A percentile compares a stretch with the other conserved stretches of the same genome.
phyloP scores from a whole-genome alignment of 2,888 invertebrate species.

The Anticlea derivata region DNA sequence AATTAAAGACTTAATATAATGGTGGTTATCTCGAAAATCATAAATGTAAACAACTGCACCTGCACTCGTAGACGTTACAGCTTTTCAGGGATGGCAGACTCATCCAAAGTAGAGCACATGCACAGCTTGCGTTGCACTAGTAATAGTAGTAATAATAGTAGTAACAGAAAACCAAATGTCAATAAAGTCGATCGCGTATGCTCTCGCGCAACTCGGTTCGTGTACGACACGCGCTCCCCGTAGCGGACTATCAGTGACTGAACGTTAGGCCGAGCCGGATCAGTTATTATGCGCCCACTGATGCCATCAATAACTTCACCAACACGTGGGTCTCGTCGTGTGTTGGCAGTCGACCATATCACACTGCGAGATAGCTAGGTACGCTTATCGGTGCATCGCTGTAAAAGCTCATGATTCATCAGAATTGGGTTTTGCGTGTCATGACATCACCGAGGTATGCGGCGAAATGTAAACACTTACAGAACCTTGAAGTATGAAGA shows the following conservation, averaged over 20 bases:
- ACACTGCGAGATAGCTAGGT: constrained; percentile 55
- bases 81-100: constrained; percentile 56
- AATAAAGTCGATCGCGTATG: constrained; percentile 61
- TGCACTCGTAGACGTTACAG: constrained; percentile 65
- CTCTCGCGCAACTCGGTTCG: constrained; percentile 64
- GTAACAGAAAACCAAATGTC: constrained; percentile 47
- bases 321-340: constrained; percentile 73
- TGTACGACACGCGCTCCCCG: constrained; percentile 69
- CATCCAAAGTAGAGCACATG: constrained; percentile 59
- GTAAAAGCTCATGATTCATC: constrained; percentile 80
- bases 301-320: constrained; percentile 72
- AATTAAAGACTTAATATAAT: neutral
- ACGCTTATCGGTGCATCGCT: constrained; percentile 77
- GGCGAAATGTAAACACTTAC: constrained; percentile 57
- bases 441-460: constrained; percentile 73
- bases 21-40: neutral
- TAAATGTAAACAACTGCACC: constrained; percentile 58
- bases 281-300: constrained; percentile 82
- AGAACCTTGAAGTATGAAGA: constrained; percentile 24
- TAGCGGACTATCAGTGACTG: constrained; percentile 76
- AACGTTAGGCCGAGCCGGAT: constrained; percentile 65
- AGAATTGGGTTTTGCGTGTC: constrained; percentile 66
- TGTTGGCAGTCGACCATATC: constrained; percentile 53
- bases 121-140: constrained; percentile 64
- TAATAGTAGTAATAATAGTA: constrained; percentile 47